Conservation (phyloP, 1,140 invertebrate genomes). For the Brachionus koreanus region DNA sequence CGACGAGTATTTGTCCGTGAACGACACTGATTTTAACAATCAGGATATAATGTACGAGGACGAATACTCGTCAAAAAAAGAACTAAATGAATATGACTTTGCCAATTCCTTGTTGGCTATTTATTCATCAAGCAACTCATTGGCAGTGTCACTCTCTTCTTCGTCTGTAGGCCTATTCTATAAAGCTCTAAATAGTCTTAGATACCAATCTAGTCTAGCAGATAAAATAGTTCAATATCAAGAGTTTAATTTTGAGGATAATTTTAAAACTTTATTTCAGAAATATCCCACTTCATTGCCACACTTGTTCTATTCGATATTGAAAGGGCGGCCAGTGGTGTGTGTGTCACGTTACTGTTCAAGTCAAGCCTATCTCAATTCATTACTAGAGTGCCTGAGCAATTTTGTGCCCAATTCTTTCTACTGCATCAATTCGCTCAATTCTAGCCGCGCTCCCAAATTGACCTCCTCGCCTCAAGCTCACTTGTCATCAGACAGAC, state of each 20-base stretch:
- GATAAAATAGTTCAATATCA: conserved; percentile 32
- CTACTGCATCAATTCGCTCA: conserved; percentile 4
- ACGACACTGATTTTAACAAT: not conserved
- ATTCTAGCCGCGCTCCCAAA: not conserved
- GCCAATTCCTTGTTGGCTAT: conserved; percentile 21
- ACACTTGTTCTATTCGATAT: conserved; percentile 32
- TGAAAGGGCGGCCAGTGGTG: conserved; percentile 31
- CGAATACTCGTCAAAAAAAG: not conserved
- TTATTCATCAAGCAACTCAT: not conserved
- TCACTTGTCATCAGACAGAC: not conserved
- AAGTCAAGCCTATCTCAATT: not conserved
- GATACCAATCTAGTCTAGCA: not conserved
- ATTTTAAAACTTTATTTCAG: not conserved
- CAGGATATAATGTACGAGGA: conserved; percentile 5
- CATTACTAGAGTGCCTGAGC: not conserved
- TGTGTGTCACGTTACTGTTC: conserved; percentile 16
- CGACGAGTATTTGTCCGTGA: conserved; percentile 8
- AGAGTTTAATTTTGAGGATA: conserved; percentile 42
- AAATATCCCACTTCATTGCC: not conserved
- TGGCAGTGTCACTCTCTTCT: not conserved
- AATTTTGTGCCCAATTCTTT: conserved; percentile 44
- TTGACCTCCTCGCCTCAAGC: conserved; percentile 25
- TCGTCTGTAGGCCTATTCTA: conserved; percentile 7
- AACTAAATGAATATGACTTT: conserved; percentile 44
- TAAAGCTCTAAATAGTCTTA: not conserved